Percentiles rank a stretch among this genome's conserved stretches.
These are phyloP conservation scores for Erethizon dorsatum DNA, from an alignment of 2,797 vertebrate species.

Conservation along the genomic window DNA sequence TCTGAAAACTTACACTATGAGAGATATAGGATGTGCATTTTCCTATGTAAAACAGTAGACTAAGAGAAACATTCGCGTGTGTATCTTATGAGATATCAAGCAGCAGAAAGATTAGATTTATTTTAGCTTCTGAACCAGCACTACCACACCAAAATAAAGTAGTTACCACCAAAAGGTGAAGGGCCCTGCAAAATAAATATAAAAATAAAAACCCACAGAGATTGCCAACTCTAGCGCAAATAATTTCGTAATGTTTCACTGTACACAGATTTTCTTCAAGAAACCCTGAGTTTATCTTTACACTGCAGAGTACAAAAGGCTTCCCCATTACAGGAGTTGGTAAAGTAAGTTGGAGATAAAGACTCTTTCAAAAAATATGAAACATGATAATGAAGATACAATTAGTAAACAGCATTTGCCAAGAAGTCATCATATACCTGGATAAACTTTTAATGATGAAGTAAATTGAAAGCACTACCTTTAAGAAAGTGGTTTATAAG, in stretches of 20 bases:
- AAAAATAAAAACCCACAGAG: not conserved
- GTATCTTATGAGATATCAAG: not conserved
- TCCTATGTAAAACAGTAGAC: not conserved
- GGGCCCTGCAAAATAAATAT: not conserved
- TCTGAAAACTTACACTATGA: not conserved
- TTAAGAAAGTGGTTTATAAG: not conserved
- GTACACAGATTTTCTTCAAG: not conserved
- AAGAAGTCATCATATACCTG: not conserved
- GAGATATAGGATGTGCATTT: not conserved
- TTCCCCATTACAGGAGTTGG: not conserved
- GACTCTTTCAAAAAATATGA: slow-evolving; percentile 1
- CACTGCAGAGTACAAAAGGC: not conserved
- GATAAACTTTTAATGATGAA: not conserved
- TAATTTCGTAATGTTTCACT: not conserved
- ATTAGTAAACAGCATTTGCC: not conserved
- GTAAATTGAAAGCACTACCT: not conserved
- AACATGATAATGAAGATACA: not conserved
- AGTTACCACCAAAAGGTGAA: not conserved
- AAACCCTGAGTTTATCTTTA: not conserved
- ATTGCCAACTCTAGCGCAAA: not conserved
- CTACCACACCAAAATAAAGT: not conserved
- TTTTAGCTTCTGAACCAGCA: not conserved
- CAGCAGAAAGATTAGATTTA: not conserved
- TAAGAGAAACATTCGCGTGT: not conserved
- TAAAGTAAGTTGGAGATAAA: not conserved